Base-by-base conservation (phyloP, 1,140 invertebrate genomes). In the Megalonaias nervosa region DNA sequence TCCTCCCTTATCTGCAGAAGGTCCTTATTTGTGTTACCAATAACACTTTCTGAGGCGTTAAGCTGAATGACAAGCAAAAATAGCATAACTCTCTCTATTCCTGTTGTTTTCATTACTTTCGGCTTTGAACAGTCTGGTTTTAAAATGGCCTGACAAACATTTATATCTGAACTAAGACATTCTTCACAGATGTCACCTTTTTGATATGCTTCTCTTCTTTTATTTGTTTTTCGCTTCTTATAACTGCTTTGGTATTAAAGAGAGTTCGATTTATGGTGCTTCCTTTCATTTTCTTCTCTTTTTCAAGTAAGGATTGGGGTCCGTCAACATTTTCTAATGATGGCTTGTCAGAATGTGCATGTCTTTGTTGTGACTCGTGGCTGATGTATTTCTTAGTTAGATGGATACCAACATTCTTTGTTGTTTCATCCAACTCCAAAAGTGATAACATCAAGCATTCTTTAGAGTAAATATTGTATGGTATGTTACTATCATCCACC, bases 101-200 rank as follows among this genome's bases (percentile, higher is more conserved):
- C 56, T 14, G 64, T 6, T 21, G 67, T 31, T 67, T 81, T 77
- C 38, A 31, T 11, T 12, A 80, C 79, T 57, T 69, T 77, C 12
- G 74, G 74, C 71, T 77, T 77, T 21, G 70, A 74, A 57, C 79
- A 72, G 60, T 81, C 79, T 55, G 79, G 74, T 57, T 75, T 75
- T 14, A 81, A 62, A 14, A 77, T 65, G n/a, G 79, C 67, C 66
- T 77, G 79, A 55, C 74, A 80, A 38, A 16, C 38, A 60, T 80
- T 80, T 38, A 71, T 76, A 21, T 76, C 70, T 26, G 74, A 80
- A 6, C 60, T 66, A 23, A 73, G 59, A 17, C 56, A 72, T 77
- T 77, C 11, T 38, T 81, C 66, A 56, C 65, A 48, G 38, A 48
- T 48, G 26, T 77, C 75, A 56, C 21, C 6, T 31, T 71, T 77